A percentile compares a stretch with the other conserved stretches of the same genome.
Conservation (phyloP, 2,797 vertebrate species). For the Neopelma chrysocephalum region DNA sequence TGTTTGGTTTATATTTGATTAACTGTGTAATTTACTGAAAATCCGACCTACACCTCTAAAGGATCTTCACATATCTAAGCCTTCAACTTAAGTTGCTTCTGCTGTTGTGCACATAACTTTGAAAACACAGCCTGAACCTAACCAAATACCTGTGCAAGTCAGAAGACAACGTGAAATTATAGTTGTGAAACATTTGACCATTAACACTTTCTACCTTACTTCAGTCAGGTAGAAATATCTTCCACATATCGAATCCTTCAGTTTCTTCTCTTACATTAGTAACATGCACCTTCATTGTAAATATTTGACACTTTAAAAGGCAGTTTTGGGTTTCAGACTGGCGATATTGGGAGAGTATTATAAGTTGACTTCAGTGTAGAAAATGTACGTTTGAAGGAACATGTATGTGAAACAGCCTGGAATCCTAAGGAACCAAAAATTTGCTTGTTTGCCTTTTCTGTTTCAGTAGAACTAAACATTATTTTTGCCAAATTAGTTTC, state of each 20-base stretch:
- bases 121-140: not conserved
- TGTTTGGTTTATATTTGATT: not conserved
- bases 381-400: not conserved
- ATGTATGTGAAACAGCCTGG: not conserved
- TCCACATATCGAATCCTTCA: not conserved
- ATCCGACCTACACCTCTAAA: not conserved
- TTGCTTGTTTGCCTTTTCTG: not conserved
- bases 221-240: not conserved
- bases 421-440: not conserved
- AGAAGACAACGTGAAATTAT: not conserved
- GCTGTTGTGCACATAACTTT: not conserved
- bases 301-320: not conserved
- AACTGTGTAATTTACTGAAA: not conserved
- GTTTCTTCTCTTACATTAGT: not conserved
- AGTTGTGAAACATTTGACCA: not conserved
- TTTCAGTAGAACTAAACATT: not conserved
- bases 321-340: not conserved
- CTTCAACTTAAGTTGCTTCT: not conserved
- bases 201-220: not conserved
- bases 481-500: not conserved
- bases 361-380: not conserved
- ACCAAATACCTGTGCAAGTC: not conserved
- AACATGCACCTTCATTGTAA: accelerated
- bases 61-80: not conserved
- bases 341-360: not conserved